Conservation (phyloP, 2,888 invertebrate species). For the Prionchulus punctatus region DNA sequence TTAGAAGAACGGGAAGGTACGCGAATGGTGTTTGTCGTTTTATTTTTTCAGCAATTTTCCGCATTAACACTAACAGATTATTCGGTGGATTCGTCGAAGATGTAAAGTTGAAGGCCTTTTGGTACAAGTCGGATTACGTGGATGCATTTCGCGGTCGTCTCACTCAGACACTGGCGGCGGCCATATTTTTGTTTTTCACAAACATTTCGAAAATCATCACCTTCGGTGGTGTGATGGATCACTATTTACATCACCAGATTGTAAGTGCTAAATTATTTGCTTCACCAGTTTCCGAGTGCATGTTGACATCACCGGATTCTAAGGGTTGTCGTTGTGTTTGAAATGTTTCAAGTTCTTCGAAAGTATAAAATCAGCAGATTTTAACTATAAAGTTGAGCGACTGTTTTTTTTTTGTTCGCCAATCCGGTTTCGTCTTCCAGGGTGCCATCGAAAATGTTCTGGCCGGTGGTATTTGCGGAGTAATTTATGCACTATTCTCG, state of each 20-base stretch:
- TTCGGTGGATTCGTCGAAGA: conserved; percentile 37
- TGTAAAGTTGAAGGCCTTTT: conserved; percentile 31
- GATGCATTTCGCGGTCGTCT: conserved; percentile 31
- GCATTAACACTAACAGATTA: conserved; percentile 19
- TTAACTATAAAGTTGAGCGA: background rate
- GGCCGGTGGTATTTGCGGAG: conserved; percentile 23
- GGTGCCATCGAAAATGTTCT: conserved; percentile 22
- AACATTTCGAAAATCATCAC: conserved; percentile 36
- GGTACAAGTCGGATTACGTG: conserved; percentile 34
- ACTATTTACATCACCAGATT: conserved; percentile 34
- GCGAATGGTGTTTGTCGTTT: background rate
- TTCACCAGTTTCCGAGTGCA: no score
- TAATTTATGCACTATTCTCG: conserved; percentile 22
- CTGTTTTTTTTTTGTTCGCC: background rate
- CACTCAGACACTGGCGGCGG: conserved; percentile 34
- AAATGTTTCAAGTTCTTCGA: no score
- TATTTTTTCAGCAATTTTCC: background rate
- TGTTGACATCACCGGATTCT: no score
- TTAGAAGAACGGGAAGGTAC: background rate
- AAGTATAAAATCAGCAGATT: no score
- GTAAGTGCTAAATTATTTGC: conserved; percentile 23
- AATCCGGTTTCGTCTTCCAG: background rate
- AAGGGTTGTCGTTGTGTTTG: no score
- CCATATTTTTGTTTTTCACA: conserved; percentile 34
- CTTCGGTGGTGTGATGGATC: conserved; percentile 35